A percentile compares a stretch with the other conserved stretches of the same genome.
phyloP scores from a whole-genome alignment of 2,797 vertebrate species.

The Eupleurogrammus muticus region DNA sequence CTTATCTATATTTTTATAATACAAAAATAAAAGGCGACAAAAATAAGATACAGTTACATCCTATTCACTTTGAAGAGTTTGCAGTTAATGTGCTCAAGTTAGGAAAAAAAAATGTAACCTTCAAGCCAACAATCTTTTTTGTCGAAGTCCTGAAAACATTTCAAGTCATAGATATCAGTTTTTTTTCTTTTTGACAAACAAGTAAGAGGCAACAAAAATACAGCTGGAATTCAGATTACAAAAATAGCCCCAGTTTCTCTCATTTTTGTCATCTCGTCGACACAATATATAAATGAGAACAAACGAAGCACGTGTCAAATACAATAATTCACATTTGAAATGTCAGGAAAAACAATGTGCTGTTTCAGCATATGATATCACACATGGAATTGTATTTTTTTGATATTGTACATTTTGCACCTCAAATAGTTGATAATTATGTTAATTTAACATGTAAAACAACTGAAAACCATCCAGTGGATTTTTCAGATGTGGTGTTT shows the following conservation, averaged over 20 bases:
- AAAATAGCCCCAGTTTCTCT: constrained; percentile 38
- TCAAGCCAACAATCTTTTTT: constrained; percentile 41
- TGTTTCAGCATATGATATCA: not conserved
- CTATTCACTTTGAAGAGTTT: not conserved
- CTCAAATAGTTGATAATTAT: too few species aligned
- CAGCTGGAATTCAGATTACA: constrained; percentile 27
- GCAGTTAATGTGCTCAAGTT: constrained; percentile 14
- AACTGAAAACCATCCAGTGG: too few species aligned
- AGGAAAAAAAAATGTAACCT: constrained; percentile 27
- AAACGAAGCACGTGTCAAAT: not conserved
- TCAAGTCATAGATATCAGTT: constrained; percentile 18
- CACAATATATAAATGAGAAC: constrained; percentile 10
- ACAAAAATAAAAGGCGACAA: constrained; percentile 21
- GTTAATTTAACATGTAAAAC: too few species aligned
- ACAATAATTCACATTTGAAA: constrained; percentile 1
- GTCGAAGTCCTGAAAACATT: constrained; percentile 48
- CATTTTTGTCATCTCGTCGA: not conserved
- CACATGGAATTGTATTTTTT: not conserved
- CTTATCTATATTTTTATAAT: constrained; percentile 5
- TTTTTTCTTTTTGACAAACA: not conserved
- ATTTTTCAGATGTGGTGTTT: too few species aligned
- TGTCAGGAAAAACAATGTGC: not conserved
- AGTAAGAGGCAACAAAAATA: constrained; percentile 6
- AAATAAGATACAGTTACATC: not conserved
- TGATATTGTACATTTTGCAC: too few species aligned